Conservation (phyloP, 2,113 vertebrate species). For the Calyptommatus sinebrachiatus region DNA sequence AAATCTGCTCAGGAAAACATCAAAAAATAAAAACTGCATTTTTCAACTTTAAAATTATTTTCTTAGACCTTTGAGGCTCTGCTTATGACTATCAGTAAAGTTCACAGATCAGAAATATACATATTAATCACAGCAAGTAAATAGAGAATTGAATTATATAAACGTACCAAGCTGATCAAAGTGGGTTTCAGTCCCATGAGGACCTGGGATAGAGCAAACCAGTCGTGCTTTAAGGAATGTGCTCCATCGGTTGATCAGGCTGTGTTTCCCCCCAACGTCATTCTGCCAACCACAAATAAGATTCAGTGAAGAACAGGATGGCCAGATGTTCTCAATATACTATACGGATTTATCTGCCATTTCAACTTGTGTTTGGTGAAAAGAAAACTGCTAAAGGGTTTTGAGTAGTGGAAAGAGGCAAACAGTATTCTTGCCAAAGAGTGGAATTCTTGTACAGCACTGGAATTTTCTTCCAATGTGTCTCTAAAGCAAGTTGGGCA, state of each 20-base stretch:
- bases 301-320: background rate
- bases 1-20: too few relatives aligned
- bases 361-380: too few relatives aligned
- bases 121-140: background rate
- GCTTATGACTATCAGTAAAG: background rate
- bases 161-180: slow-evolving; percentile 81
- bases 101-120: background rate
- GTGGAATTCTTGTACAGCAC: too few relatives aligned
- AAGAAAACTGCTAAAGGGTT: too few relatives aligned
- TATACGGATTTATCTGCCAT: too few relatives aligned
- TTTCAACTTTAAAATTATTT: too few relatives aligned
- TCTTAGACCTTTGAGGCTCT: background rate
- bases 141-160: fast-evolving
- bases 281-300: slow-evolving; percentile 71
- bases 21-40: too few relatives aligned
- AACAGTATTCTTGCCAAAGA: too few relatives aligned
- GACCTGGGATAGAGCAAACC: slow-evolving; percentile 79
- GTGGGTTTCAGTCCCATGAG: slow-evolving; percentile 78
- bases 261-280: slow-evolving; percentile 78
- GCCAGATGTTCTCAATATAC: too few relatives aligned
- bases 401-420: too few relatives aligned
- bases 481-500: too few relatives aligned
- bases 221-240: slow-evolving; percentile 86
- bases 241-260: slow-evolving; percentile 89
- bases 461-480: too few relatives aligned